Conservation (phyloP, 2,113 vertebrate genomes). For the Oryzias woworae region DNA sequence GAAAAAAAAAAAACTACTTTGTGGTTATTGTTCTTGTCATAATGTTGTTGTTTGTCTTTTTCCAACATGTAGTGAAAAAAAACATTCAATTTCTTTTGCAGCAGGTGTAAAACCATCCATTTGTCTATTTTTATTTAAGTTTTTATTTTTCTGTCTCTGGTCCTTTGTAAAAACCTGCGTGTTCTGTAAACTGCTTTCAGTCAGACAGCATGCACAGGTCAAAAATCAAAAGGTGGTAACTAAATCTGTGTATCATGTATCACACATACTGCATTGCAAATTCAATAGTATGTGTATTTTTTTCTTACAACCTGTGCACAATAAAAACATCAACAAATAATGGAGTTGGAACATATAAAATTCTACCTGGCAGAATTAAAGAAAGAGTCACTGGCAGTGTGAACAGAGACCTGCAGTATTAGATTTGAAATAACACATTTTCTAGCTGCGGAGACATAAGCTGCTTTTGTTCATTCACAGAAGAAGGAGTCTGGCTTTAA, state of each 20-base stretch:
- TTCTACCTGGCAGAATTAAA: not conserved
- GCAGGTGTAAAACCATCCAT: too few species aligned
- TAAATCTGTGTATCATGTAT: not conserved
- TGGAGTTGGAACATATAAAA: conserved; percentile 1
- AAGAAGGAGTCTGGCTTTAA: conserved; percentile 16
- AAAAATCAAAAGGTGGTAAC: not conserved
- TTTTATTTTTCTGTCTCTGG: not conserved
- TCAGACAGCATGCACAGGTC: not conserved
- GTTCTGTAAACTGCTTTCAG: not conserved
- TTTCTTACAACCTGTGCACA: not conserved
- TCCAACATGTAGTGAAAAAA: too few species aligned
- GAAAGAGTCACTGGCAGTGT: not conserved
- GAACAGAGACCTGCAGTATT: conserved; percentile 18
- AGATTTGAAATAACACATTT: conserved; percentile 21
- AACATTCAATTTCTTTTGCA: too few species aligned
- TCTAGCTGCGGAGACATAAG: conserved; percentile 8
- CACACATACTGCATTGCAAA: not conserved
- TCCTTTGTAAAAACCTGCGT: not conserved
- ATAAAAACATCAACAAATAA: not conserved
- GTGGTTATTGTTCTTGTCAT: too few species aligned
- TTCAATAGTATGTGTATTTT: conserved; percentile 2
- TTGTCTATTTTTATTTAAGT: too few species aligned
- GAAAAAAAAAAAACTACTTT: too few species aligned
- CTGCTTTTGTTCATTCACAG: conserved; percentile 8
- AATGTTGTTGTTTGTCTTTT: too few species aligned